Percentiles rank a stretch among this genome's conserved stretches.
phyloP scores from a whole-genome alignment of 2,113 vertebrate species.

The Cyprinodon brontotheroides region DNA sequence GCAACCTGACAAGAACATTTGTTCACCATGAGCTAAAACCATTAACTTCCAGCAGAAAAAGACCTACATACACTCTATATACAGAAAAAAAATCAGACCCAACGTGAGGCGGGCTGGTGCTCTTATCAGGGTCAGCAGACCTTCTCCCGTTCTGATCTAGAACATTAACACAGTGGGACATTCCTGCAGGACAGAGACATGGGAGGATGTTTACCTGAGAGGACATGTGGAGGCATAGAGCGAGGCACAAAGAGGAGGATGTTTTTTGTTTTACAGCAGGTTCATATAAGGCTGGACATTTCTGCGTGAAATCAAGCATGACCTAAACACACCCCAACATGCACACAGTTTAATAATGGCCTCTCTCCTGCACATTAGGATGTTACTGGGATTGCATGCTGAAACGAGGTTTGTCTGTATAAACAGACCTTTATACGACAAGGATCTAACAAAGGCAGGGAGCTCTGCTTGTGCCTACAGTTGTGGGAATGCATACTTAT shows the following conservation, averaged over 20 bases:
- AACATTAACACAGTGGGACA: slow-evolving; percentile 29
- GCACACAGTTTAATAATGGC: background rate
- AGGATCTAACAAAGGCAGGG: too few relatives aligned
- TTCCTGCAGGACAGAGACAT: slow-evolving; percentile 43
- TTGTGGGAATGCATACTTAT: too few relatives aligned
- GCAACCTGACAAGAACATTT: background rate
- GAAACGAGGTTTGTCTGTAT: too few relatives aligned
- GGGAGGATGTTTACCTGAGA: slow-evolving; percentile 57
- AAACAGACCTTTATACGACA: too few relatives aligned
- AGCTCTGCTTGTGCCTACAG: too few relatives aligned
- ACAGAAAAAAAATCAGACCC: background rate
- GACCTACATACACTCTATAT: too few relatives aligned
- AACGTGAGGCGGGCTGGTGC: background rate
- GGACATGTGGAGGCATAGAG: slow-evolving; percentile 28
- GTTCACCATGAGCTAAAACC: background rate
- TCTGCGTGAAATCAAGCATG: background rate
- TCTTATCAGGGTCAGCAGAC: background rate
- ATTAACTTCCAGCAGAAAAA: background rate
- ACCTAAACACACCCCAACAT: background rate
- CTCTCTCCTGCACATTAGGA: too few relatives aligned
- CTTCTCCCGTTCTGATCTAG: background rate
- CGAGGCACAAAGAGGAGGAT: slow-evolving; percentile 50
- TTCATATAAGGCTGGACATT: slow-evolving; percentile 4
- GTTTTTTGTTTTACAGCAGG: slow-evolving; percentile 38
- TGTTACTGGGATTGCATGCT: too few relatives aligned